A percentile compares a stretch with the other conserved stretches of the same genome.
Conservation (phyloP, 2,888 invertebrate species). For the Diaperis boleti region DNA sequence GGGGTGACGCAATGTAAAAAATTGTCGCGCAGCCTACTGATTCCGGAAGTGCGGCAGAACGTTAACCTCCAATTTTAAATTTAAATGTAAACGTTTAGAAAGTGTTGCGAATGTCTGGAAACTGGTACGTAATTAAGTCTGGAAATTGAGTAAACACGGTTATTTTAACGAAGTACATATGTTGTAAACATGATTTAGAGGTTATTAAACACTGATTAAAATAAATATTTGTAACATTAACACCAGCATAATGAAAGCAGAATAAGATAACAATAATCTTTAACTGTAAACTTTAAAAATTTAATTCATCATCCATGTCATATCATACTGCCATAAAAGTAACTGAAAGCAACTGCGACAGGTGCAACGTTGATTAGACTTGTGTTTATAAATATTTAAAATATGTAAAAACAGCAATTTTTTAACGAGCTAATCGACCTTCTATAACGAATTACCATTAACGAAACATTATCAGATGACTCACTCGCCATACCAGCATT, state of each 20-base stretch:
- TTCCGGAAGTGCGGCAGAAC: not conserved
- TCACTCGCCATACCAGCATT: slow-evolving; percentile 19
- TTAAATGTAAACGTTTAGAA: slow-evolving; percentile 26
- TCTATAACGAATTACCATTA: slow-evolving; percentile 27
- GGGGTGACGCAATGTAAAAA: slow-evolving; percentile 10
- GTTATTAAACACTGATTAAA: not conserved
- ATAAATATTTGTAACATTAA: not conserved
- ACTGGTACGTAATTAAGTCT: not conserved
- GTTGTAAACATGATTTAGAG: not conserved
- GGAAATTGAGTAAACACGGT: not conserved
- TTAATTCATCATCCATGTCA: too few species aligned
- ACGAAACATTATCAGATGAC: slow-evolving; percentile 25
- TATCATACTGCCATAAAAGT: too few species aligned
- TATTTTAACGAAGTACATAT: not conserved
- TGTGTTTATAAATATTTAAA: slow-evolving; percentile 26
- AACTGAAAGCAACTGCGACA: not conserved
- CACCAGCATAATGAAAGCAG: too few species aligned
- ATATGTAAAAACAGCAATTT: slow-evolving; percentile 27
- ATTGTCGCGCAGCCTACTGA: not conserved
- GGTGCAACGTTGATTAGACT: slow-evolving; percentile 16
- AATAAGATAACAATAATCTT: too few species aligned
- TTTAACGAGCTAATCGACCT: slow-evolving; percentile 34
- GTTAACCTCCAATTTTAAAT: slow-evolving; percentile 21
- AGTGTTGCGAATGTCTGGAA: slow-evolving; percentile 11
- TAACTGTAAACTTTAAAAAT: too few species aligned